Conservation (phyloP, 2,888 invertebrate species). For the Limnephilus marmoratus region DNA sequence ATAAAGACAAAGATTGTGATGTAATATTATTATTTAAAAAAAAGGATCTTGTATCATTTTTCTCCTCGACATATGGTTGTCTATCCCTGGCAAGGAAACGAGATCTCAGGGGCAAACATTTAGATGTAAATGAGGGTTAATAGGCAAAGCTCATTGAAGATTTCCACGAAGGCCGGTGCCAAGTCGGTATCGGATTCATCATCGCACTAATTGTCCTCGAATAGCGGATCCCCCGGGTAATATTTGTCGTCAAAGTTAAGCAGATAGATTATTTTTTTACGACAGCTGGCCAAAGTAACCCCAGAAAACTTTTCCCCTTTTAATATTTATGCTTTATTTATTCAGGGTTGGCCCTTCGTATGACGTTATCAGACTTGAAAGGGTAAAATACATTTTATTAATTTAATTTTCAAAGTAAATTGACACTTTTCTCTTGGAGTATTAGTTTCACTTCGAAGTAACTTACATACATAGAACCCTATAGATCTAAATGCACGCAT, state of each 20-base stretch:
- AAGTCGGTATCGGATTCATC: slow-evolving; percentile 39
- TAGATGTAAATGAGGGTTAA: slow-evolving; percentile 32
- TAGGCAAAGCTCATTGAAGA: slow-evolving; percentile 27
- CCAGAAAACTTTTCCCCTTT: background rate
- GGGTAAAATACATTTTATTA: background rate
- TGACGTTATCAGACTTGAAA: background rate
- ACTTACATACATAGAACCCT: background rate
- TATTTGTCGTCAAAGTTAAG: slow-evolving; percentile 20
- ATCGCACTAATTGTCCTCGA: slow-evolving; percentile 32
- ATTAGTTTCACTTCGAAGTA: background rate
- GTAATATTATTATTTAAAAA: too few species aligned
- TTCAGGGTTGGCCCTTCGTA: background rate
- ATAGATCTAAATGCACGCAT: background rate
- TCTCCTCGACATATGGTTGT: background rate
- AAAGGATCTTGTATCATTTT: background rate
- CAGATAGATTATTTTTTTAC: slow-evolving; percentile 15
- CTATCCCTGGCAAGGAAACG: background rate
- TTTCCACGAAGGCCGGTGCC: slow-evolving; percentile 19
- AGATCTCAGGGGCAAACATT: slow-evolving; percentile 2
- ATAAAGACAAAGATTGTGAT: too few species aligned
- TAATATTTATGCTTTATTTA: background rate
- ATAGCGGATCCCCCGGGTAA: background rate
- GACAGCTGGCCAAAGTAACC: background rate
- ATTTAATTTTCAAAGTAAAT: background rate
- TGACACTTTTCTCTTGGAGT: background rate